Conservation (phyloP, 2,113 vertebrate genomes). For the Poeciliopsis turrubarensis region DNA sequence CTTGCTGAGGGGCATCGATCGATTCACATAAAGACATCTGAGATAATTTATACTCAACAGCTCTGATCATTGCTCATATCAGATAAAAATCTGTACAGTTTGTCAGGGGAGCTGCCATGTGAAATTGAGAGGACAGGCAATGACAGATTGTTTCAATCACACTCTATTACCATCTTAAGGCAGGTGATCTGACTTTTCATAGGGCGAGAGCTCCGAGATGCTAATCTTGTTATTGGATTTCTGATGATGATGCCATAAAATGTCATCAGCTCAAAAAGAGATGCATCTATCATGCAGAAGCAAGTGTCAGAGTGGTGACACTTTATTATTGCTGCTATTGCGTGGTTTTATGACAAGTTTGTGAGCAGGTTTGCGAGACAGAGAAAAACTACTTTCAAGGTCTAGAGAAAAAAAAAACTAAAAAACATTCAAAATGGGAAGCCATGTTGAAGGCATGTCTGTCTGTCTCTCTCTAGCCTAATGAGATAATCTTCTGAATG, state of each 20-base stretch:
- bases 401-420: neutral
- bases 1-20: conserved; percentile 53
- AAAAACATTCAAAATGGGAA: neutral
- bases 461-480: conserved; percentile 31
- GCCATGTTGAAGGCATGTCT: neutral
- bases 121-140: conserved; percentile 49
- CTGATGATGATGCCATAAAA: conserved; percentile 77
- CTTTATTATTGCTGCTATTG: conserved; percentile 66
- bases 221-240: conserved; percentile 80
- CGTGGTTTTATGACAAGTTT: conserved; percentile 45
- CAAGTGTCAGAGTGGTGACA: conserved; percentile 71
- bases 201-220: conserved; percentile 64
- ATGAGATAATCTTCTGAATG: conserved; percentile 40
- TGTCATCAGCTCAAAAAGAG: conserved; percentile 71
- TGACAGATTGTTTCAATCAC: conserved; percentile 77
- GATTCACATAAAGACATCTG: conserved; percentile 61
- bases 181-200: conserved; percentile 77
- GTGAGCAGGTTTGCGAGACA: conserved; percentile 19
- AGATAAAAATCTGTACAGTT: conserved; percentile 77
- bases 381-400: conserved; percentile 25
- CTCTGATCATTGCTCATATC: conserved; percentile 71
- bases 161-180: conserved; percentile 76
- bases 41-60: conserved; percentile 74
- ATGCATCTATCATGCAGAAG: conserved; percentile 71
- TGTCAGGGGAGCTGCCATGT: conserved; percentile 43